Evolutionary conservation across 2,113 vertebrate species (phyloP).

Genomic region (Apus apus): DNA sequence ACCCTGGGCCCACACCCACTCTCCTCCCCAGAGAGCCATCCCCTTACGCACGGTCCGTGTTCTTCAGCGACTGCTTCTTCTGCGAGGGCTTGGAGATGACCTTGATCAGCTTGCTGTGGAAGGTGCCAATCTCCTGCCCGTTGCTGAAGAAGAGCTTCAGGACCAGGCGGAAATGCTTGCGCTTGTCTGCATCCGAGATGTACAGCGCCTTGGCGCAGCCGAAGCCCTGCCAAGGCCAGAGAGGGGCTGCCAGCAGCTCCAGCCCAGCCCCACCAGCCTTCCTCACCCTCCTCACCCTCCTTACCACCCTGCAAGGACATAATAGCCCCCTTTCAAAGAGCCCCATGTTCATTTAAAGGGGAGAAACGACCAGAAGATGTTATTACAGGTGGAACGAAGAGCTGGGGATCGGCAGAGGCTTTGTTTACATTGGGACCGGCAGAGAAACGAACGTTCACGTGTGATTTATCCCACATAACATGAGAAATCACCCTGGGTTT

Average conservation of each 20-base stretch:
- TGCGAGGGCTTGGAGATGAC: constrained; percentile 97
- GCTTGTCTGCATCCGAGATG: constrained; percentile 94
- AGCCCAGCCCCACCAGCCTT: not conserved
- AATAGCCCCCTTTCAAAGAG: constrained; percentile 33
- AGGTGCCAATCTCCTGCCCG: constrained; percentile 90
- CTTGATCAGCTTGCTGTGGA: constrained; percentile 94
- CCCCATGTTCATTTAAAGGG: not conserved
- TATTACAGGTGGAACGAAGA: constrained; percentile 72
- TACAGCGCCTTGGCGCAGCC: constrained; percentile 91
- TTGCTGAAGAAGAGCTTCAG: constrained; percentile 86
- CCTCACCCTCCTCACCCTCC: not conserved
- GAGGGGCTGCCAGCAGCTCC: not conserved
- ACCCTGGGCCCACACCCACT: accelerated
- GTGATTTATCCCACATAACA: constrained; percentile 60
- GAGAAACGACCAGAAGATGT: constrained; percentile 19
- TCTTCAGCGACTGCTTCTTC: constrained; percentile 98
- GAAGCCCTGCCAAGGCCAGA: constrained; percentile 79
- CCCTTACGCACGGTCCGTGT: constrained; percentile 86
- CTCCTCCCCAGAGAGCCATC: not conserved
- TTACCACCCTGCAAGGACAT: not conserved
- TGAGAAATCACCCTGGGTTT: constrained; percentile 58
- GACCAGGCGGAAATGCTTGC: constrained; percentile 92
- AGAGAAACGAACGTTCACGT: constrained; percentile 50
- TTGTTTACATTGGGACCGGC: constrained; percentile 53
- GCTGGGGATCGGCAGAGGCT: not conserved